Percentiles rank a stretch among this genome's conserved stretches.
These are phyloP conservation scores for Nineta flava DNA, from an alignment of 2,888 invertebrate species.

Conservation along the genomic window DNA sequence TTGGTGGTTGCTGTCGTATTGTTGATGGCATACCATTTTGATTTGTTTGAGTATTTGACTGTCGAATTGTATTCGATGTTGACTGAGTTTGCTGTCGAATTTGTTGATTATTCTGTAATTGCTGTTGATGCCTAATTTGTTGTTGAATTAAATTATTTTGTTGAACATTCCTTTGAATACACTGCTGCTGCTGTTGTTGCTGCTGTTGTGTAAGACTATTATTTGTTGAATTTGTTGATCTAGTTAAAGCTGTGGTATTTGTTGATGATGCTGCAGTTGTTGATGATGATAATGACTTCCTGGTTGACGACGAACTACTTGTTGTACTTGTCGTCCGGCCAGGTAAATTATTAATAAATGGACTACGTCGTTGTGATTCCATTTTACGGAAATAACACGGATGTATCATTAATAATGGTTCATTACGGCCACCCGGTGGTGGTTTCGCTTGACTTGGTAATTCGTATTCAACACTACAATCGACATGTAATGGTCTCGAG, in stretches of 20 bases:
- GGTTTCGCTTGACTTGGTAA: constrained; percentile 79
- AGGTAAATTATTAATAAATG: constrained; percentile 71
- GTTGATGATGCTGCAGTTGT: constrained; percentile 20
- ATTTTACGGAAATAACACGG: constrained; percentile 79
- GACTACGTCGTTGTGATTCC: constrained; percentile 66
- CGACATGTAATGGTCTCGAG: constrained; percentile 74
- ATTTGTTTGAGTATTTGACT: constrained; percentile 8
- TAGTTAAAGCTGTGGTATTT: background rate
- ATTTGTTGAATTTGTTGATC: background rate
- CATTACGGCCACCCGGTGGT: constrained; percentile 65
- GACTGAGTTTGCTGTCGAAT: constrained; percentile 16
- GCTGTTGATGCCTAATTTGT: constrained; percentile 21
- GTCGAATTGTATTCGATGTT: constrained; percentile 8
- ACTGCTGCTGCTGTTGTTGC: constrained; percentile 11
- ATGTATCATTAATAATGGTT: constrained; percentile 79
- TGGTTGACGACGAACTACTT: background rate
- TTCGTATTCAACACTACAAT: constrained; percentile 84
- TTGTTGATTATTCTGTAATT: constrained; percentile 19
- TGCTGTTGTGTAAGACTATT: constrained; percentile 15
- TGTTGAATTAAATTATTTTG: constrained; percentile 22
- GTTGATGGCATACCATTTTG: constrained; percentile 24
- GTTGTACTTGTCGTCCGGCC: constrained; percentile 25
- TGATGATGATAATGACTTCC: background rate
- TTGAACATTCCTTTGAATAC: constrained; percentile 16
- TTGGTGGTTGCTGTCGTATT: background rate